Conservation (phyloP, 2,888 invertebrate genomes). For the Ephialtes manifestator region DNA sequence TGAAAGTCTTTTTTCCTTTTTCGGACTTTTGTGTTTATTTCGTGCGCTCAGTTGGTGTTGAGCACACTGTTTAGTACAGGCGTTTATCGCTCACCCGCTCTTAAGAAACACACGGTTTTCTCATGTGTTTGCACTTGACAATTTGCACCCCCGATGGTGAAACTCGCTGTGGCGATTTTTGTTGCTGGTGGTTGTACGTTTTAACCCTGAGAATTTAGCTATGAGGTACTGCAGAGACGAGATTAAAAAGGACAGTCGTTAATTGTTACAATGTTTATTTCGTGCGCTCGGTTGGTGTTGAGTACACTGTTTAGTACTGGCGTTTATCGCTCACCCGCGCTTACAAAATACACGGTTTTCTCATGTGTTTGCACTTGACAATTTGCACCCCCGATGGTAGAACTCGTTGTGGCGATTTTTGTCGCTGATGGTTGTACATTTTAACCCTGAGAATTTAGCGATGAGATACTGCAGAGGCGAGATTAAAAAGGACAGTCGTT, state of each 20-base stretch:
- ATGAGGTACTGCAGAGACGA: background rate
- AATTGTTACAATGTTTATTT: too few relatives aligned
- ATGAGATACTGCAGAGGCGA: background rate
- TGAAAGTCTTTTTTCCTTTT: background rate
- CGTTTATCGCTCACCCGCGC: conserved; percentile 36
- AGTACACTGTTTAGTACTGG: conserved; percentile 15
- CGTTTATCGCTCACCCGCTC: conserved; percentile 36
- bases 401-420: background rate
- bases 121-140: conserved; percentile 55
- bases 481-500: too few relatives aligned
- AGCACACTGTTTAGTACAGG: conserved; percentile 15
- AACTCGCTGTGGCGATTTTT: background rate
- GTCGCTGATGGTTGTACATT: background rate
- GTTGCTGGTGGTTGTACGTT: background rate
- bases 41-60: background rate
- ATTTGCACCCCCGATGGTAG: conserved; percentile 48
- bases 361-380: conserved; percentile 56
- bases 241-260: too few relatives aligned
- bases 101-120: conserved; percentile 21
- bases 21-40: background rate
- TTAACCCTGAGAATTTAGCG: conserved; percentile 13
- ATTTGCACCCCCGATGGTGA: conserved; percentile 48
- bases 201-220: conserved; percentile 12
- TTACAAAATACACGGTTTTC: conserved; percentile 21
- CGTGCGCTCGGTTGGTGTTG: conserved; percentile 8